Conservation (phyloP, 2,113 vertebrate genomes). For the Actinemys pallida region DNA sequence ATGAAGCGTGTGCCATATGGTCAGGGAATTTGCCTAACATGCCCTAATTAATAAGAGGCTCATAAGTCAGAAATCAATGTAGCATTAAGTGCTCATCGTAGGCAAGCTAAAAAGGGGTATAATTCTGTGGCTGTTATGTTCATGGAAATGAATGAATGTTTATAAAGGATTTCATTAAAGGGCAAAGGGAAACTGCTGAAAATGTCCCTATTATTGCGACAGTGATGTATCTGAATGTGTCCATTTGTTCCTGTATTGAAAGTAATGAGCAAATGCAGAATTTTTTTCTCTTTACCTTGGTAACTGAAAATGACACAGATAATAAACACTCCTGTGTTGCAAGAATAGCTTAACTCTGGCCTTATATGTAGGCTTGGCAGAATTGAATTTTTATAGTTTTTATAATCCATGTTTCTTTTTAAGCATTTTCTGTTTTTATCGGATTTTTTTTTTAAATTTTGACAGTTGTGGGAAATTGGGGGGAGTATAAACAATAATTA, state of each 20-base stretch:
- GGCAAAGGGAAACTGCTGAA: neutral
- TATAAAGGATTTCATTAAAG: neutral
- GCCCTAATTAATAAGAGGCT: neutral
- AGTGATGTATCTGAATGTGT: accelerated
- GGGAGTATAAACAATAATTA: neutral
- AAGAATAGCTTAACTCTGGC: neutral
- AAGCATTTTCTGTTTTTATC: neutral
- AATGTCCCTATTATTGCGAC: accelerated
- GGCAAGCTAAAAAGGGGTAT: neutral
- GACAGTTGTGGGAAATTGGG: neutral
- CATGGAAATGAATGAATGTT: neutral
- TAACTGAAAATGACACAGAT: neutral
- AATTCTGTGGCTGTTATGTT: neutral
- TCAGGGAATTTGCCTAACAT: neutral
- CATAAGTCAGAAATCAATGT: neutral
- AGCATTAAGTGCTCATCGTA: neutral
- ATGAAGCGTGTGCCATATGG: neutral
- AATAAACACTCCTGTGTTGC: accelerated
- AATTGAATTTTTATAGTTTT: neutral
- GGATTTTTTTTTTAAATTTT: neutral
- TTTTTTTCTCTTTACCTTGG: neutral
- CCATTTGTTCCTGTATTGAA: accelerated
- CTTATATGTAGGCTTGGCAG: neutral
- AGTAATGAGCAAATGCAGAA: neutral
- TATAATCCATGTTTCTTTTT: neutral